Evolutionary conservation across 1,140 invertebrate species (phyloP), one percentile per base, ranked within the genome.

Genomic region (Epicauta chinensis): DNA sequence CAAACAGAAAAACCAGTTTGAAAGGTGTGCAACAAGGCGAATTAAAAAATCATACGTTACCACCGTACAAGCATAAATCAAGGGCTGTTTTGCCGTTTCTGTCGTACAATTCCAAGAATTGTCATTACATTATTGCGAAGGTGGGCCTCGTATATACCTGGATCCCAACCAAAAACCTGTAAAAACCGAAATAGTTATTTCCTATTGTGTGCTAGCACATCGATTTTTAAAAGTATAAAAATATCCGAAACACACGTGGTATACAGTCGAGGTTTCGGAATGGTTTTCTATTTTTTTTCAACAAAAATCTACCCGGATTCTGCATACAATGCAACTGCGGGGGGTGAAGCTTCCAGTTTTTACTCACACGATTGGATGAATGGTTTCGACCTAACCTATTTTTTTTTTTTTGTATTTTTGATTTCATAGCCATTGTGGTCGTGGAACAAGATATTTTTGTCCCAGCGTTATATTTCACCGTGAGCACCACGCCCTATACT

Each of bases 311-410:
- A 7, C 17, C 17, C 17, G 17, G 17, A 23, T 23, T 23, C 23
- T 3, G 23, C 7, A 3, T 12, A 65, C 64, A 66, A 66, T 59
- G 49, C 47, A 62, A 11, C 64, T 42, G 45, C 56, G 47, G 64
- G 64, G 64, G 64, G 64, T 44, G 53, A 55, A 66, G 62, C 64
- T 66, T 59, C 64, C 56, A 66, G 64, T 66, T 64, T 66, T 66
- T 64, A 66, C 64, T 62, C 60, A n/a, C n/a, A 62, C 58, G 62
- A 52, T 30, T 49, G 55, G 55, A 52, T 66, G 64, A 66, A 66
- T 66, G 64, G 60, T 40, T 38, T 40, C 32, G 55, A 59, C 55
- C 55, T 60, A 59, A 62, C 55, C 60, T 62, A 64, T 63, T 65
- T 60, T 60, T 57, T 3, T 63, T 62, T 54, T 34, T 47, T n/a